Percentiles rank a stretch among this genome's conserved stretches.
Evolutionary conservation across 2,888 invertebrate species (phyloP).

Genomic region (Diaprepes abbreviatus): DNA sequence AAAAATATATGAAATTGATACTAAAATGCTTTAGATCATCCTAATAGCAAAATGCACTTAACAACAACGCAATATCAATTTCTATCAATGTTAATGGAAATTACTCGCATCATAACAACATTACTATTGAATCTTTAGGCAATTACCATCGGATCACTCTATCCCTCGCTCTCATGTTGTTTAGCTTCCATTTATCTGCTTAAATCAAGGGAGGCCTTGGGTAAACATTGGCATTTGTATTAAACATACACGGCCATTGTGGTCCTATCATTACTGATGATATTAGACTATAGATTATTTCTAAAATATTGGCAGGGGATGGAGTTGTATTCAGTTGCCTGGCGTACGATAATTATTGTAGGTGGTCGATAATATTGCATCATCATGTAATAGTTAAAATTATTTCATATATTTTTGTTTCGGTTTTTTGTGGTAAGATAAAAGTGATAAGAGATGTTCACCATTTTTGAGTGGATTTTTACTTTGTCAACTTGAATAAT

Average conservation of each 20-base stretch:
- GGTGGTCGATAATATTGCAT: too few relatives aligned
- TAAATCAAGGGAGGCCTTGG: conserved; percentile 56
- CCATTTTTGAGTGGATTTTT: too few relatives aligned
- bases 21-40: too few relatives aligned
- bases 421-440: too few relatives aligned
- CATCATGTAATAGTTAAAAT: too few relatives aligned
- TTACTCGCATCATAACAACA: conserved; percentile 34
- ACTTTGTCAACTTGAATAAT: too few relatives aligned
- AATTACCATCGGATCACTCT: conserved; percentile 15
- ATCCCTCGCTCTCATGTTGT: conserved; percentile 56
- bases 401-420: too few relatives aligned
- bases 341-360: too few relatives aligned
- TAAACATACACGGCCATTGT: conserved; percentile 21
- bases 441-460: too few relatives aligned
- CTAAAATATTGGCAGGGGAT: not conserved
- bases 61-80: conserved; percentile 4
- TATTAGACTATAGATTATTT: conserved; percentile 2
- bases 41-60: too few relatives aligned
- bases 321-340: too few relatives aligned
- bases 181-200: conserved; percentile 64
- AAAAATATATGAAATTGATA: too few relatives aligned
- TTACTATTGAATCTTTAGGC: conserved; percentile 26
- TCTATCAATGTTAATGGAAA: conserved; percentile 31
- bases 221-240: conserved; percentile 45
- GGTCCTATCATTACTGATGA: not conserved